Evolutionary conservation across 2,888 invertebrate genomes (phyloP), one percentile per base, ranked within the genome.

Genomic region (Dryomyza anilis): DNA sequence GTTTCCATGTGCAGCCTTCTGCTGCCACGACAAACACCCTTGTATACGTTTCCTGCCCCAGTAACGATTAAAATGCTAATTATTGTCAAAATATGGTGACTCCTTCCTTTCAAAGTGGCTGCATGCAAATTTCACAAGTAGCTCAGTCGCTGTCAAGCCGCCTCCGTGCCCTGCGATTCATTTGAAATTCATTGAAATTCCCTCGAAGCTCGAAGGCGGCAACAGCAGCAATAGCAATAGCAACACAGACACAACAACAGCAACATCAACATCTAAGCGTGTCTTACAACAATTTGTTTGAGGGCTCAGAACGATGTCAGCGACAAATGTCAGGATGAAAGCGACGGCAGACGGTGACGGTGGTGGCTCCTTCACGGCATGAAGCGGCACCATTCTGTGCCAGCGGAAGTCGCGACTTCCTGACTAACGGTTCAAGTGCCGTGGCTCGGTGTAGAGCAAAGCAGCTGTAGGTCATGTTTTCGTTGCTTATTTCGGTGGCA

Each of bases 311-410:
- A 25, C 50, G 50, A 23, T 25, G 50, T 25, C 50, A 50, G 50
- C 25, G 50, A 25, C 50, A 50, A n/a, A 50, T 25, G 50, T 12
- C 43, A 43, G 25, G 23, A 12, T 14, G 23, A 23, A 12, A n/a
- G n/a, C 50, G 48, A 23, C 25, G 25, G 48, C 5, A 1, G 48
- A 48, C 48, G 48, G 25, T 23, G 21, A 48, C 48, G 50, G 50
- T 23, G 50, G n/a, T 7, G 23, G 10, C 25, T 7, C 33, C 48
- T n/a, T n/a, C n/a, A n/a, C n/a, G n/a, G n/a, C n/a, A n/a, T n/a
- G 43, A 39, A 50, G 50, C 19, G 50, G 50, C 60, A 60, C 27
- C 60, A 39, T 52, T 48, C 27, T 50, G 50, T 60, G 60, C 12
- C 48, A 33, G 48, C 46, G 48, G 46, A 60, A 60, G 50, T 50